These are phyloP conservation scores for Anser brachyrhynchus DNA, from an alignment of 2,113 vertebrate species.

Conservation along the genomic window DNA sequence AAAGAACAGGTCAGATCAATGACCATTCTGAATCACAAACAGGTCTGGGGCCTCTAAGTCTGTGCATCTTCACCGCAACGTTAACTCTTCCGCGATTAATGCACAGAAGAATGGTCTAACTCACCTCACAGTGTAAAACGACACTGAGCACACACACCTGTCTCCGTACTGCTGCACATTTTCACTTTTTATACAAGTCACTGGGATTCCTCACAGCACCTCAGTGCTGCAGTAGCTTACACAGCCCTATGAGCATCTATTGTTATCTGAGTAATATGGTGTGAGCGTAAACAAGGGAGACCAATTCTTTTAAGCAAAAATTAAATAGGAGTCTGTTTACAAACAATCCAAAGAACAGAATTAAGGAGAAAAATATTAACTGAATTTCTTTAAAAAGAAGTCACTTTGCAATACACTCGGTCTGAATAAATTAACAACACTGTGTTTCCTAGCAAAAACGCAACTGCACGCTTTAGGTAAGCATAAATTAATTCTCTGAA, in stretches of 20 bases:
- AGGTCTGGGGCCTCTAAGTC: background rate
- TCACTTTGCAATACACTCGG: background rate
- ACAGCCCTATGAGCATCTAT: background rate
- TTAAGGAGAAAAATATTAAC: background rate
- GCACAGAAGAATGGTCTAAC: too few species aligned
- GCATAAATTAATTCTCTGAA: background rate
- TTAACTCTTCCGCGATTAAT: background rate
- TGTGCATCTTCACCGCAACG: background rate
- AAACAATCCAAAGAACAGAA: background rate
- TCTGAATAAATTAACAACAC: background rate
- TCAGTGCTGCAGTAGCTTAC: background rate
- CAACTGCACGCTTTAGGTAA: background rate
- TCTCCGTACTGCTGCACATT: background rate
- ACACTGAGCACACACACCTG: background rate
- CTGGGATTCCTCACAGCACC: background rate
- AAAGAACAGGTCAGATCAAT: background rate
- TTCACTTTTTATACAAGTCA: background rate
- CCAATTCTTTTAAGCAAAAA: background rate
- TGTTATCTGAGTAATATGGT: background rate
- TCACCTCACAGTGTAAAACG: background rate
- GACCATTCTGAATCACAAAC: fast-evolving
- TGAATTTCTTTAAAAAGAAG: background rate
- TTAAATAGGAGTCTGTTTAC: background rate
- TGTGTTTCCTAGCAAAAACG: background rate
- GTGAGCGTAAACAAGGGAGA: background rate